Conservation (phyloP, 2,888 invertebrate genomes). For the Acanthosoma haemorrhoidale region DNA sequence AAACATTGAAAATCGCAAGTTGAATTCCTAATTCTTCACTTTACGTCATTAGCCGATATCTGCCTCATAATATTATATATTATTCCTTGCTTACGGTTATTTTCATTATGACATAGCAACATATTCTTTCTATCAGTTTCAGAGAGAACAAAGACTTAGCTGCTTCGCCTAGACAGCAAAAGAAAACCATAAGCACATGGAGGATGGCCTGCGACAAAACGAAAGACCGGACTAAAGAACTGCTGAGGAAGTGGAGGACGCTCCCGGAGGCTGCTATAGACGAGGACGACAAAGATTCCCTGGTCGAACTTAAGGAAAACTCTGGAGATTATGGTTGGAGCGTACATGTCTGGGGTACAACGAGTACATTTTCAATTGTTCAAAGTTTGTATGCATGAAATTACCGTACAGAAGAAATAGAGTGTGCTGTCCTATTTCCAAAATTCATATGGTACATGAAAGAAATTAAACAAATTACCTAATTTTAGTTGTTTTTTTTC, state of each 20-base stretch:
- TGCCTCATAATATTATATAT: too few relatives aligned
- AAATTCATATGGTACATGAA: too few relatives aligned
- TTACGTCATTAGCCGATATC: too few relatives aligned
- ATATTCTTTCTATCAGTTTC: neutral
- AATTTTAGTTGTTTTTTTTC: too few relatives aligned
- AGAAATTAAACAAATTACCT: too few relatives aligned
- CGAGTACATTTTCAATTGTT: neutral
- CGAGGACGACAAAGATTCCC: conserved; percentile 25
- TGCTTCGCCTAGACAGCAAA: conserved; percentile 55
- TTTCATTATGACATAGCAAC: neutral
- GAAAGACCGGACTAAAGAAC: conserved; percentile 66
- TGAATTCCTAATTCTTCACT: too few relatives aligned
- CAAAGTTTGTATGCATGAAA: too few relatives aligned
- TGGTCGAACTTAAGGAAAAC: conserved; percentile 39
- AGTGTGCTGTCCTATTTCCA: too few relatives aligned
- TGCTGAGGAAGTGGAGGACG: conserved; percentile 65
- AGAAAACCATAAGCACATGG: conserved; percentile 70
- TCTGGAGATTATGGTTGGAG: conserved; percentile 63
- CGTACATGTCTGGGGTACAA: conserved; percentile 67
- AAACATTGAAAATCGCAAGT: too few relatives aligned
- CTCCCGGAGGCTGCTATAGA: conserved; percentile 56
- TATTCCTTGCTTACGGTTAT: too few relatives aligned
- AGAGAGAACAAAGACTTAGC: conserved; percentile 19
- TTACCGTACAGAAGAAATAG: too few relatives aligned
- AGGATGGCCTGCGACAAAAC: conserved; percentile 69